Percentiles rank a stretch among this genome's conserved stretches.
Conservation (phyloP, 2,888 invertebrate species). For the Augiades crinisus region DNA sequence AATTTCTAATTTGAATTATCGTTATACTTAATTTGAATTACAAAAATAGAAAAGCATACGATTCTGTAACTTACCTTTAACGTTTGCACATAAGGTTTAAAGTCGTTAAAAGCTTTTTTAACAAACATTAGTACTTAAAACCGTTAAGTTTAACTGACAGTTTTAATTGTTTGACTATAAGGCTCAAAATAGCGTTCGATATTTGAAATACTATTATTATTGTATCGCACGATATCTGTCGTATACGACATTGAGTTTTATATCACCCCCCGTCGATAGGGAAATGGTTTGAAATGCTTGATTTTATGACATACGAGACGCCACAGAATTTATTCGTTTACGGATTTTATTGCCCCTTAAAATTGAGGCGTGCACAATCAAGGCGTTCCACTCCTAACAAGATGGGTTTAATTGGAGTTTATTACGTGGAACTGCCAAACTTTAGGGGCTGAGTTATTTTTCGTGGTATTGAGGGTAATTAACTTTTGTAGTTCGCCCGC, state of each 20-base stretch:
- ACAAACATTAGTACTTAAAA: too few species aligned
- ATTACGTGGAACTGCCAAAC: too few species aligned
- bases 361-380: too few species aligned
- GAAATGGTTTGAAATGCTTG: constrained; percentile 24
- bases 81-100: not conserved
- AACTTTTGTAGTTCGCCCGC: too few species aligned
- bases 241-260: constrained; percentile 28
- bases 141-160: too few species aligned
- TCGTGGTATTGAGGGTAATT: too few species aligned
- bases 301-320: constrained; percentile 37
- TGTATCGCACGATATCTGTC: constrained; percentile 21
- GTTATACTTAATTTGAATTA: constrained; percentile 20
- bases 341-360: constrained; percentile 34
- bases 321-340: constrained; percentile 31
- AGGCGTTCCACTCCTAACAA: too few species aligned
- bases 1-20: constrained; percentile 33
- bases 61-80: constrained; percentile 2
- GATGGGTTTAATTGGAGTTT: too few species aligned
- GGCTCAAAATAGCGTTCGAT: not conserved
- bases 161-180: not conserved
- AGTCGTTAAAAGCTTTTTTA: not conserved
- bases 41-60: not conserved
- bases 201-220: constrained; percentile 12
- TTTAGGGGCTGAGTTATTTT: too few species aligned
- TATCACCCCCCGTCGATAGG: constrained; percentile 34